Evolutionary conservation across 2,113 vertebrate species (phyloP).

Genomic region (Rhinogobius similis): DNA sequence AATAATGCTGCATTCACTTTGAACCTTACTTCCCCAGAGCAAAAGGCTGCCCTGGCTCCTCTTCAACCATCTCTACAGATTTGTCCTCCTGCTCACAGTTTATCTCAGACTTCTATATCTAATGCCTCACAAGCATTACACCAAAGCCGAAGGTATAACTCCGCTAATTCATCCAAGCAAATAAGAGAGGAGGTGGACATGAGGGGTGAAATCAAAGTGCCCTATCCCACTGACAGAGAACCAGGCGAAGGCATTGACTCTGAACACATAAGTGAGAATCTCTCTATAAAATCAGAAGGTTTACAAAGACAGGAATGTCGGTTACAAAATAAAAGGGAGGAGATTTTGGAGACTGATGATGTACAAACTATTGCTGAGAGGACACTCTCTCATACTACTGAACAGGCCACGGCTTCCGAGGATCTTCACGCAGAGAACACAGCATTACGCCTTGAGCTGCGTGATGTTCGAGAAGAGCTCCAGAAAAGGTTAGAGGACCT

Average conservation of each 20-base stretch:
- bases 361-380: constrained; percentile 7
- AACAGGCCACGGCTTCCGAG: background rate
- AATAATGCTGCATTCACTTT: background rate
- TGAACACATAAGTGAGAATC: constrained; percentile 58
- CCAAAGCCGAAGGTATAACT: constrained; percentile 45
- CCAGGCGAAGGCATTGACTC: constrained; percentile 81
- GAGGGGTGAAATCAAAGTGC: constrained; percentile 16
- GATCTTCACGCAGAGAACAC: constrained; percentile 68
- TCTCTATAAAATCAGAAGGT: constrained; percentile 47
- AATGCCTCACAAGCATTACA: constrained; percentile 19
- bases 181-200: constrained; percentile 38
- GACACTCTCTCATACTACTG: background rate
- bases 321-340: constrained; percentile 20
- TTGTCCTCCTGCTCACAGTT: constrained; percentile 59
- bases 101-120: constrained; percentile 41
- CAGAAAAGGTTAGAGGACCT: constrained; percentile 77
- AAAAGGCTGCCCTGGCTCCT: constrained; percentile 47
- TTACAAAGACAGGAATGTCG: constrained; percentile 15
- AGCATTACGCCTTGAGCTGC: constrained; percentile 66
- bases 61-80: constrained; percentile 43
- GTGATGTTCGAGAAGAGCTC: constrained; percentile 64
- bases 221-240: constrained; percentile 73
- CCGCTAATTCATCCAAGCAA: constrained; percentile 20
- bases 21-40: constrained; percentile 50
- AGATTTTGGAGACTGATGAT: background rate